Base-by-base conservation (phyloP, 2,113 vertebrate genomes). In the Mirza zaza region DNA sequence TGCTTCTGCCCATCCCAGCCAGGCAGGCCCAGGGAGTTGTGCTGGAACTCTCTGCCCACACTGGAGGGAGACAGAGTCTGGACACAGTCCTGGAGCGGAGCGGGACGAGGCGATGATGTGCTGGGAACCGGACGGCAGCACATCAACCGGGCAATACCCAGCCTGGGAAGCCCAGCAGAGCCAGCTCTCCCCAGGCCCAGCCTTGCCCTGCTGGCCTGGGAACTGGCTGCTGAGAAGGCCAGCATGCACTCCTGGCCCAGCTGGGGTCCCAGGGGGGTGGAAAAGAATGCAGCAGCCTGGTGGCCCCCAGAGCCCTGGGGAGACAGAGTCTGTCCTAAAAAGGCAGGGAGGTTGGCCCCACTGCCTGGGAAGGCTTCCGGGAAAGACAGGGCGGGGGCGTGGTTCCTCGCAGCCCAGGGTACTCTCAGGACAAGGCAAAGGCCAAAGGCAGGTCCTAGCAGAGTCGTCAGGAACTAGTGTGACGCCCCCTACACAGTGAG, bases 241-340 rank as follows among this genome's bases (percentile, higher is more conserved):
- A 42, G 55, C 0, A 3, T 75, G 71, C 17, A 6, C 45, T 82
- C 71, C 81, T 86, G 57, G 86, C 63, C 91, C 91, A 39, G 73
- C 65, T 45, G 59, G 68, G 23, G 67, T 76, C 89, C 82, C 83
- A 34, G 25, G 42, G 61, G 77, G 65, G 6, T 45, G 45, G 52
- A 71, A 20, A 92, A 88, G 92, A 93, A 98, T 95, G 89, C 52
- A 93, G 93, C 68, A 1, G 87, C 61, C 77, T 75, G 34, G 65
- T 34, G 90, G 94, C 82, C 36, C 42, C 55, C 5, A 39, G 5
- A 45, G 14, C 68, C 48, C 89, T 77, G 32, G 86, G 86, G 59
- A 93, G 14, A 94, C 61, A 80, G 4, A 94, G 91, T 39, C 70
- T 83, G 70, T 71, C 97, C 96, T 97, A 95, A 98, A 97, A 97